Percentiles rank a stretch among this genome's conserved stretches.
Evolutionary conservation across 2,797 vertebrate genomes (phyloP).

Genomic region (Tinamus major): DNA sequence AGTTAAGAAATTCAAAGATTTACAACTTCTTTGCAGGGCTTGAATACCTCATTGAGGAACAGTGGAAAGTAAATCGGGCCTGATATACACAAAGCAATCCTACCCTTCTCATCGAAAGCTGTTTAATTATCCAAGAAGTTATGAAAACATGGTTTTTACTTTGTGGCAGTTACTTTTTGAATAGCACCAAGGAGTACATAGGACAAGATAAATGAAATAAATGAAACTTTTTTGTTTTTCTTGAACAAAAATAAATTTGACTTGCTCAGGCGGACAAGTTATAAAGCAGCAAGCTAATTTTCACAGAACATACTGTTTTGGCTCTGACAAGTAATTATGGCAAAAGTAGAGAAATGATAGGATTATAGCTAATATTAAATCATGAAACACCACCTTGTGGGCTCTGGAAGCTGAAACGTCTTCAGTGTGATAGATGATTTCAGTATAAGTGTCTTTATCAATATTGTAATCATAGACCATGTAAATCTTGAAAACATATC

Average conservation of each 20-base stretch:
- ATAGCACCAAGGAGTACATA: background rate
- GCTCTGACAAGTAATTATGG: background rate
- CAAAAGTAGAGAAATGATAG: background rate
- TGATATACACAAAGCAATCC: background rate
- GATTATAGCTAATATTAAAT: background rate
- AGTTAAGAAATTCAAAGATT: background rate
- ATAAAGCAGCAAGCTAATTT: background rate
- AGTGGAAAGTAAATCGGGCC: background rate
- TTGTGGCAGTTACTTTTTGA: background rate
- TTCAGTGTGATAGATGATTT: background rate
- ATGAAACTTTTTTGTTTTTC: background rate
- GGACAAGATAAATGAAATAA: background rate
- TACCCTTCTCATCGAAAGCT: background rate
- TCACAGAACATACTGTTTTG: background rate
- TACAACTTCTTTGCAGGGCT: background rate
- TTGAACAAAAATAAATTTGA: background rate
- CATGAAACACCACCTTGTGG: conserved; percentile 57
- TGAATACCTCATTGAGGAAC: background rate
- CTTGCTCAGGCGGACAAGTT: background rate
- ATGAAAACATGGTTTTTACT: background rate
- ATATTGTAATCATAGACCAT: background rate
- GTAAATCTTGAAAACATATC: background rate
- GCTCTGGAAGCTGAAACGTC: background rate
- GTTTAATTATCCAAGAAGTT: background rate
- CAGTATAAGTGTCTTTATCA: background rate